These are phyloP conservation scores for Sprattus sprattus DNA, from an alignment of 2,113 vertebrate species.

Conservation along the genomic window DNA sequence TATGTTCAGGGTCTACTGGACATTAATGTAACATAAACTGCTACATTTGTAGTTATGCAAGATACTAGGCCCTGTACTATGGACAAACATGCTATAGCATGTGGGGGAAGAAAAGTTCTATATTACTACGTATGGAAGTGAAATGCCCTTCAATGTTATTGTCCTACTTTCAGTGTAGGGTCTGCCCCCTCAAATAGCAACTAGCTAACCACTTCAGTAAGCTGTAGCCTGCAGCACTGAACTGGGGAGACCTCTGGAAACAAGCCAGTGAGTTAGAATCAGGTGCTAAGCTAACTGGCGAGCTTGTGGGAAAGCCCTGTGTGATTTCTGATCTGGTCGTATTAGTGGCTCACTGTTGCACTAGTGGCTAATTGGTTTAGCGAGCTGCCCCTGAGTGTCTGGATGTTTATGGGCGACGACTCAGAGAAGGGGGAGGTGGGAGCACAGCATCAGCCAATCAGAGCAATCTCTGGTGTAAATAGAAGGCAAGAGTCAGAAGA, in stretches of 20 bases:
- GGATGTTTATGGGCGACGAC: slow-evolving; percentile 17
- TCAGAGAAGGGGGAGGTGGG: neutral
- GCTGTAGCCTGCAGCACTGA: neutral
- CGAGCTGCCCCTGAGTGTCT: neutral
- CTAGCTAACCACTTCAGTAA: neutral
- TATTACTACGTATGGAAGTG: neutral
- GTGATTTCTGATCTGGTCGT: slow-evolving; percentile 34
- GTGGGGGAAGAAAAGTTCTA: neutral
- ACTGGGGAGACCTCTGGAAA: neutral
- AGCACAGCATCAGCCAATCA: neutral
- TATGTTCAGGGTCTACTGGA: neutral
- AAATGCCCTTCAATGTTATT: neutral
- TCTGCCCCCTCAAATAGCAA: neutral
- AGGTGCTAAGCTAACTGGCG: neutral
- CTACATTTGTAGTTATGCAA: neutral
- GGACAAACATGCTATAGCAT: too few relatives aligned
- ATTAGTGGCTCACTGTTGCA: slow-evolving; percentile 41
- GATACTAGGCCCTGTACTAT: too few relatives aligned
- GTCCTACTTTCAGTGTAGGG: neutral
- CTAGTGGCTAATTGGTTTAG: slow-evolving; percentile 57
- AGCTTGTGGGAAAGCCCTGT: slow-evolving; percentile 19
- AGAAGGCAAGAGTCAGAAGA: neutral
- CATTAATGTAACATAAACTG: neutral
- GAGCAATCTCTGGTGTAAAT: neutral
- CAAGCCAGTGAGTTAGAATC: neutral